Percentiles rank a stretch among this genome's conserved stretches.
phyloP scores from a whole-genome alignment of 1,140 invertebrate genomes.

The Centruroides sculpturatus region DNA sequence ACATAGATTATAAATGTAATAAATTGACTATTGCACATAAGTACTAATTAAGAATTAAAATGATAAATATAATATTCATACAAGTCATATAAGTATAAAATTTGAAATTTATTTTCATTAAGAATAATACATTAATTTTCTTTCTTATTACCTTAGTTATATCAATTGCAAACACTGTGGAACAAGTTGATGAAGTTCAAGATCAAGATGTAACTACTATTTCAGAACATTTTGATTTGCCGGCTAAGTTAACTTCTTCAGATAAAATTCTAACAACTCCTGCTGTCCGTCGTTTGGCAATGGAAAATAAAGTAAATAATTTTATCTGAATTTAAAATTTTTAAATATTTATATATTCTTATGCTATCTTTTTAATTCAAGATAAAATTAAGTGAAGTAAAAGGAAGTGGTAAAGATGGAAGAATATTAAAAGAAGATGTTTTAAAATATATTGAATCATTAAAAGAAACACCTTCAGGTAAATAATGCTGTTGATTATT shows the following conservation, averaged over 20 bases:
- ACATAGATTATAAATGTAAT: too few species aligned
- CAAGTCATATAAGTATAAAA: too few species aligned
- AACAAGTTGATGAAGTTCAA: slow-evolving; percentile 24
- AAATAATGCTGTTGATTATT: not conserved
- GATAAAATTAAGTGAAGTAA: slow-evolving; percentile 58
- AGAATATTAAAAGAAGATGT: slow-evolving; percentile 94
- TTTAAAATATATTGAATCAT: slow-evolving; percentile 48
- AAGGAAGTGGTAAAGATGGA: slow-evolving; percentile 74
- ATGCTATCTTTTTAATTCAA: slow-evolving; percentile 23
- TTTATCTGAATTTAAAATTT: not conserved
- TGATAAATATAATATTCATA: too few species aligned
- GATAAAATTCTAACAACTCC: slow-evolving; percentile 77
- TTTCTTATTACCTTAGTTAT: too few species aligned
- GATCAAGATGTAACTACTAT: slow-evolving; percentile 27
- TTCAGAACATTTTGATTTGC: slow-evolving; percentile 1
- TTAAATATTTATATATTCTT: not conserved
- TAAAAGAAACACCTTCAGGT: slow-evolving; percentile 7
- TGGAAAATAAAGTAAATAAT: slow-evolving; percentile 58
- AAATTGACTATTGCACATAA: too few species aligned
- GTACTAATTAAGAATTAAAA: too few species aligned
- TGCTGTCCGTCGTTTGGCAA: slow-evolving; percentile 79
- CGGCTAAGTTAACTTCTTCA: not conserved
- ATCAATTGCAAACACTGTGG: slow-evolving; percentile 1
- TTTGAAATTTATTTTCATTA: too few species aligned
- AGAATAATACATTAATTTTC: too few species aligned